Evolutionary conservation across 53 echinoderm and acorn worm species (phyloP).

Genomic region (Actinopyga echinites): DNA sequence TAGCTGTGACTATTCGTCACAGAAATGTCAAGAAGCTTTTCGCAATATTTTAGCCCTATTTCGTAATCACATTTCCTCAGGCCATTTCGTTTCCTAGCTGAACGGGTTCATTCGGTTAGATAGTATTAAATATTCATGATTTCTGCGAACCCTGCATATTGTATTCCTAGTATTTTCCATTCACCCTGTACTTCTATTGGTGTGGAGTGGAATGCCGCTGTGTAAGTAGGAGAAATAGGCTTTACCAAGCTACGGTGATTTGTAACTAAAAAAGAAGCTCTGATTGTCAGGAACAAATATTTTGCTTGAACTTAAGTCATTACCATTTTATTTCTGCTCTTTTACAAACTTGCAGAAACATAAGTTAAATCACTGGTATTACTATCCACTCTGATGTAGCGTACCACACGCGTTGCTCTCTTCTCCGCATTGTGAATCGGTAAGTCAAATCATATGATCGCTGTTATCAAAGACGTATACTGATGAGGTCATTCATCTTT

Average conservation of each 20-base stretch:
- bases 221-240: too few species aligned
- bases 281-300: too few species aligned
- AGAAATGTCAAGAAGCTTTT: background rate
- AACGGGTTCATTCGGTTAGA: slow-evolving; percentile 23
- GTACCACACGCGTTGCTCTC: too few species aligned
- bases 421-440: slow-evolving; percentile 8
- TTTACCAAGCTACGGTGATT: too few species aligned
- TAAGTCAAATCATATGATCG: slow-evolving; percentile 34
- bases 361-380: too few species aligned
- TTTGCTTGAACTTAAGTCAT: too few species aligned
- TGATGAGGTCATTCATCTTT: slow-evolving; percentile 44
- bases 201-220: background rate
- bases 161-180: slow-evolving; percentile 19
- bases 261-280: too few species aligned
- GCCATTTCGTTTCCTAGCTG: background rate
- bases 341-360: too few species aligned
- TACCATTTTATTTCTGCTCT: too few species aligned
- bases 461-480: slow-evolving; percentile 12
- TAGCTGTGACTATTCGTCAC: too few species aligned
- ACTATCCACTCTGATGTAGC: too few species aligned
- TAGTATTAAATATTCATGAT: slow-evolving; percentile 32
- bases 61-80: background rate
- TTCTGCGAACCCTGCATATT: slow-evolving; percentile 29
- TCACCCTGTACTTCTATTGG: slow-evolving; percentile 10
- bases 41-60: background rate